Evolutionary conservation across 2,888 invertebrate species (phyloP).

Genomic region (Melanchra persicariae): DNA sequence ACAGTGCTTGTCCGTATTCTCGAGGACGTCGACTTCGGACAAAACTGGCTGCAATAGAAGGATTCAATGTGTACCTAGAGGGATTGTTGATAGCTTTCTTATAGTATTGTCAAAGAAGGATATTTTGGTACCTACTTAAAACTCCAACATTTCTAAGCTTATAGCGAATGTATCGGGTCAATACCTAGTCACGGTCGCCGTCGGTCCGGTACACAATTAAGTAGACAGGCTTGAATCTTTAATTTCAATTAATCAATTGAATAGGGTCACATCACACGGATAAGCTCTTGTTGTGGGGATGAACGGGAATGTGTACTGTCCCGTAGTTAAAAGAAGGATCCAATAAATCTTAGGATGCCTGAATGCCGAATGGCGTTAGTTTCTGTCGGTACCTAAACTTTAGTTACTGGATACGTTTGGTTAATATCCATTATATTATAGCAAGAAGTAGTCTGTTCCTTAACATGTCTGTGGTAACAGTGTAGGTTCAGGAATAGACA

Average conservation of each 20-base stretch:
- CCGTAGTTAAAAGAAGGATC: constrained; percentile 3
- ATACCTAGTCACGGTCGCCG: not conserved
- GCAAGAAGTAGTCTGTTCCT: constrained; percentile 7
- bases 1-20: constrained; percentile 65
- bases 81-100: constrained; percentile 16
- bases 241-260: constrained; percentile 51
- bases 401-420: not conserved
- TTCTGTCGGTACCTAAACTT: not conserved
- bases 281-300: constrained; percentile 24
- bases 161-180: not conserved
- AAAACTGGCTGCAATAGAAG: constrained; percentile 67
- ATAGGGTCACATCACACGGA: constrained; percentile 32
- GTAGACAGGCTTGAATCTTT: constrained; percentile 59
- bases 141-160: not conserved
- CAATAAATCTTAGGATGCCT: not conserved
- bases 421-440: no score
- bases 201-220: constrained; percentile 27
- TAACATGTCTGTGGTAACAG: constrained; percentile 4
- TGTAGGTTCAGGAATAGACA: constrained; percentile 11
- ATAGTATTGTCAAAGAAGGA: constrained; percentile 8
- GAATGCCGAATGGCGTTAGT: not conserved
- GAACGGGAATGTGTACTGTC: constrained; percentile 2
- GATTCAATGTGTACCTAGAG: constrained; percentile 42
- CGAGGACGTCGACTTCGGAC: constrained; percentile 67
- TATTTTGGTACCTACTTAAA: not conserved